Conservation (phyloP, 2,113 vertebrate genomes). For the Mixornis gularis region DNA sequence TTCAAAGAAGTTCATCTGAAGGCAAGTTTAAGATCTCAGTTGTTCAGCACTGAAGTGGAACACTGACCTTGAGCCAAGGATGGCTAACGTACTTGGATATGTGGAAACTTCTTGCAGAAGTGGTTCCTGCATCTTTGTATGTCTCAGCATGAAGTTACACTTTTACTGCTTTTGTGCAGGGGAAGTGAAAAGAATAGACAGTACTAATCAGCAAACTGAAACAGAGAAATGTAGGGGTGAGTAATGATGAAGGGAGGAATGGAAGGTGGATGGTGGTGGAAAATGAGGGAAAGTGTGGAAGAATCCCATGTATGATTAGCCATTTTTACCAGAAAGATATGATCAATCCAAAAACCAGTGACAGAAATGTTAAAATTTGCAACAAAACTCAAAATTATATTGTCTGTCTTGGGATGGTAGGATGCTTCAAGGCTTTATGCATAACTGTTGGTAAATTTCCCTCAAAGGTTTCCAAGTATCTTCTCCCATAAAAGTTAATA, state of each 20-base stretch:
- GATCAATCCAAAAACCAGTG: not conserved
- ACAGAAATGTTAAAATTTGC: not conserved
- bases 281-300: not conserved
- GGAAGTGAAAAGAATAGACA: not conserved
- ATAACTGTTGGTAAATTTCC: not conserved
- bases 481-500: not conserved
- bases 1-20: not conserved
- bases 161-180: not conserved
- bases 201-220: not conserved
- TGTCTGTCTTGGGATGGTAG: not conserved
- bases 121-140: not conserved
- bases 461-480: not conserved
- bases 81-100: not conserved
- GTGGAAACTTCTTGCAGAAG: not conserved
- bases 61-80: not conserved
- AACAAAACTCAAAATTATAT: not conserved
- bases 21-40: not conserved
- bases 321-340: not conserved
- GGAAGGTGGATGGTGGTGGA: not conserved
- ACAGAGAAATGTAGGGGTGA: not conserved
- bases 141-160: not conserved
- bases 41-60: not conserved
- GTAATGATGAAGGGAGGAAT: not conserved
- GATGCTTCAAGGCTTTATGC: not conserved
- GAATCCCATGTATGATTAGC: not conserved